Base-by-base conservation (phyloP, 1,140 invertebrate genomes). In the Cydia splendana region DNA sequence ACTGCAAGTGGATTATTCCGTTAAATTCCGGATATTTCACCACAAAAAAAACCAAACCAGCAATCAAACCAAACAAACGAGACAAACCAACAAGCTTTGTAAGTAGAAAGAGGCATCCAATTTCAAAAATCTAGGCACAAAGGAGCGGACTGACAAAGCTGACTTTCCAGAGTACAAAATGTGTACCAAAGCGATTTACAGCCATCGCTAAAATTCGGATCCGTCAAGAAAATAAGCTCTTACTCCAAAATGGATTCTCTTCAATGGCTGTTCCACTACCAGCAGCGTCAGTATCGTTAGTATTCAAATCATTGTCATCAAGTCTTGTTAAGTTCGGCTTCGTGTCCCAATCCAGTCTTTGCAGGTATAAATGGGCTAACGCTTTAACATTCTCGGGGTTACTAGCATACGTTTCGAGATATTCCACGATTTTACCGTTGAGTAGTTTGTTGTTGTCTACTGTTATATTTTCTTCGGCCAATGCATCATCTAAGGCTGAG, bases 201-300 rank as follows among this genome's bases (percentile, higher is more conserved):
- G 4, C 4, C 12, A 48, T 51, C 13, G 18, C 10, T 65, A n/a
- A 18, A 45, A 51, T 38, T 65, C 2, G 2, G 6, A 38, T 10
- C 9, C 7, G 10, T 42, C 38, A 10, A 42, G 38, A 42, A 34
- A 34, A 34, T 34, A 34, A 34, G 15, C 15, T 18, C 82, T 83
- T 76, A 91, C 89, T 76, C 89, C 89, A 91, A 83, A 84, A 86
- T 65, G 86, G 85, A 74, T 69, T 84, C 15, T 85, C 81, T 74
- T 34, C 76, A 62, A 62, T 20, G n/a, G 77, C 76, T 20, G 81
- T 77, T 24, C 69, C 34, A 73, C 76, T 34, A 76, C 38, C 76
- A 15, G 0, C 13, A 13, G 7, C 53, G 20, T 78, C 10, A 53
- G 74, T 30, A 20, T 76, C 48, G 20, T 48, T 71, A 18, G 18